Evolutionary conservation across 2,888 invertebrate species (phyloP), one percentile per base, ranked within the genome.

Genomic region (Dusona sp.): DNA sequence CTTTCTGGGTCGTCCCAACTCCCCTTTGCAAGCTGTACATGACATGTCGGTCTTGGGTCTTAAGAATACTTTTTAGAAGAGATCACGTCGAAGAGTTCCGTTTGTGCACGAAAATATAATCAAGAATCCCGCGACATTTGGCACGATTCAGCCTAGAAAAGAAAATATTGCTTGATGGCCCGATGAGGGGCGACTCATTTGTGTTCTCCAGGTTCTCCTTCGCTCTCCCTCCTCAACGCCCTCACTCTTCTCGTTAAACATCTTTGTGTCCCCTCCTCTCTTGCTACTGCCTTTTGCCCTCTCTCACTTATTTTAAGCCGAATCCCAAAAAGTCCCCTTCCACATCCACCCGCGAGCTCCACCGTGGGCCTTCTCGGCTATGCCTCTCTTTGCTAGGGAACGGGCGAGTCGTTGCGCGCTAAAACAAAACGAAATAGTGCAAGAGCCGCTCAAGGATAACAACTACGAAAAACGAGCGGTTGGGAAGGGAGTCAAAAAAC

Each of bases 371-470:
- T 77, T 64, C 45, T 11, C 33, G 13, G 33, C 25, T 22, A 9
- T 48, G 64, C n/a, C 64, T 13, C 84, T 82, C 84, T 88, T 88
- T 83, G 88, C 87, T 88, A 84, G 89, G 88, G 89, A 86, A 88
- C 88, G 89, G 87, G 88, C 89, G 89, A 82, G 68, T 73, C 73
- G 80, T 80, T 80, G 89, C 89, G 91, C 91, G 91, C 90, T 92
- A 91, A 92, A 93, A 94, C 93, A 92, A 93, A 93, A 93, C 90
- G 91, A 92, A 91, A 90, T 90, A 91, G 91, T 91, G 91, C 92
- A 92, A 90, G 90, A 90, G 90, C 75, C 88, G 91, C 88, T 94
- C 94, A 94, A 94, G 94, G 94, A 94, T 92, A 94, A 94, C 94
- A 91, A 93, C 92, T 94, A 92, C 90, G 91, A 90, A 82, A 82